phyloP scores from a whole-genome alignment of 1,140 invertebrate species.

The Drosophila setifemur region DNA sequence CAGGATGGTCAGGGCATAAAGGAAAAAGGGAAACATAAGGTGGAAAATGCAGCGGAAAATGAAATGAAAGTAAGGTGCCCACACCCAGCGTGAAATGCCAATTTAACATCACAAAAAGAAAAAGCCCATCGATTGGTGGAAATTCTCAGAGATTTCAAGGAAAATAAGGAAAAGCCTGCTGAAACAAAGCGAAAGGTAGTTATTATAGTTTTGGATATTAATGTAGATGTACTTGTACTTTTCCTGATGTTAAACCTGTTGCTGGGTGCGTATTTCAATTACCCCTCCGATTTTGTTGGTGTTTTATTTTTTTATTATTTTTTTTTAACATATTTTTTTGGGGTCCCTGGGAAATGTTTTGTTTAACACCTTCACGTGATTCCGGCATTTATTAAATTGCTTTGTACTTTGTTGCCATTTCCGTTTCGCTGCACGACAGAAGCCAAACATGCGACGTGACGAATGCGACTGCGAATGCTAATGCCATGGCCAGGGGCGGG shows the following conservation, averaged over 20 bases:
- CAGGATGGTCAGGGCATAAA: not conserved
- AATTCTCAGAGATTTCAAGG: not conserved
- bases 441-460: conserved; percentile 73
- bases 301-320: too few species aligned
- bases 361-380: conserved; percentile 80
- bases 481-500: not conserved
- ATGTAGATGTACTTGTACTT: too few species aligned
- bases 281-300: too few species aligned
- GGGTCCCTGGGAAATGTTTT: conserved; percentile 61
- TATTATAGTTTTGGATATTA: too few species aligned
- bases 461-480: conserved; percentile 43
- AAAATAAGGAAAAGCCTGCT: too few species aligned
- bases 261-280: conserved; percentile 45
- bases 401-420: conserved; percentile 79
- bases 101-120: not conserved
- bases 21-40: too few species aligned
- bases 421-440: conserved; percentile 69
- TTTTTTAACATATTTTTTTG: too few species aligned
- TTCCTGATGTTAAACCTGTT: conserved; percentile 14
- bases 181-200: too few species aligned
- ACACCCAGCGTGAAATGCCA: not conserved
- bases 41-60: not conserved
- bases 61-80: not conserved
- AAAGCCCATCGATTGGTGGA: not conserved
- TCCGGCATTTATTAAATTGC: conserved; percentile 80